phyloP scores from a whole-genome alignment of 2,888 invertebrate genomes.

The Arge pagana region DNA sequence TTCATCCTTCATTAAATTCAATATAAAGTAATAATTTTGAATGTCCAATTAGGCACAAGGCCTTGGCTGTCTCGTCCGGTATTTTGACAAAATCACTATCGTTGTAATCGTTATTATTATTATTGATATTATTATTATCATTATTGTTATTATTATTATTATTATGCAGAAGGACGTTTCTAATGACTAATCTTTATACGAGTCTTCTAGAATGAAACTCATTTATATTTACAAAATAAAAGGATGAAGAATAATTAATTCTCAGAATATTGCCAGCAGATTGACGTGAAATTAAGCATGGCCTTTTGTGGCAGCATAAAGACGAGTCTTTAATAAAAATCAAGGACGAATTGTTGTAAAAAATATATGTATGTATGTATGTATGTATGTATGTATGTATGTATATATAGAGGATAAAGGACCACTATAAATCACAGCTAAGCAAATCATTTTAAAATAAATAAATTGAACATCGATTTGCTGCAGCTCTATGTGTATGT shows the following conservation, averaged over 20 bases:
- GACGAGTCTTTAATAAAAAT: conserved; percentile 42
- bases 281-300: conserved; percentile 42
- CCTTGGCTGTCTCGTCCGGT: too few relatives aligned
- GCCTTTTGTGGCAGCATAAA: conserved; percentile 36
- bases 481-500: not conserved
- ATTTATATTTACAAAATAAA: conserved; percentile 33
- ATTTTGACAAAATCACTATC: too few relatives aligned
- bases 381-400: conserved; percentile 41
- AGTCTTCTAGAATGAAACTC: conserved; percentile 10
- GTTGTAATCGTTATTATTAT: too few relatives aligned
- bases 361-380: conserved; percentile 43
- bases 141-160: conserved; percentile 2
- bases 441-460: conserved; percentile 43
- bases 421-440: conserved; percentile 44
- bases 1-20: too few relatives aligned
- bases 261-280: conserved; percentile 37
- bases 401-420: conserved; percentile 35
- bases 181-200: conserved; percentile 10
- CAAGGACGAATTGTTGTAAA: conserved; percentile 44
- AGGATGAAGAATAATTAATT: conserved; percentile 41
- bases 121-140: conserved; percentile 12
- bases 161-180: conserved; percentile 21
- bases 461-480: conserved; percentile 37
- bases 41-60: too few relatives aligned
- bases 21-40: too few relatives aligned